A percentile compares a stretch with the other conserved stretches of the same genome.
Conservation (phyloP, 2,888 invertebrate species). For the Pomacea canaliculata region DNA sequence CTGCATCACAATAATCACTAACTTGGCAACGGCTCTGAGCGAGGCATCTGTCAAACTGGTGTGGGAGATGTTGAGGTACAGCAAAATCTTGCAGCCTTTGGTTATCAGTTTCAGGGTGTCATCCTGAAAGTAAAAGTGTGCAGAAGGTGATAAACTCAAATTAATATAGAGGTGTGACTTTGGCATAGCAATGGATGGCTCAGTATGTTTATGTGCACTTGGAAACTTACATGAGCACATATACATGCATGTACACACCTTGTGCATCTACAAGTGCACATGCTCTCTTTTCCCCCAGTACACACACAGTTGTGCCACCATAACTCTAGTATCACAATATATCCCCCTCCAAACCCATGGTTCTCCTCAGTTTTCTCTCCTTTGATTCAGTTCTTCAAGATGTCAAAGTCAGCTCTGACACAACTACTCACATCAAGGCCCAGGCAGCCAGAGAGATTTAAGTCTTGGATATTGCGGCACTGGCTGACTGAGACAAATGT, state of each 20-base stretch:
- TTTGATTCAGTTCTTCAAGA: too few species aligned
- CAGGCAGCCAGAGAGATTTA: conserved; percentile 68
- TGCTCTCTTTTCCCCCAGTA: too few species aligned
- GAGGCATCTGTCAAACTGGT: conserved; percentile 66
- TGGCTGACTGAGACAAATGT: conserved; percentile 64
- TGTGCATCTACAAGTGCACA: too few species aligned
- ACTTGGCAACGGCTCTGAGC: conserved; percentile 64
- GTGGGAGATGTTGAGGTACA: conserved; percentile 68
- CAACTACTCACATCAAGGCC: conserved; percentile 62
- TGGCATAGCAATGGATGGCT: background rate
- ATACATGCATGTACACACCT: background rate
- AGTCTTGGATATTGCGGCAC: conserved; percentile 69
- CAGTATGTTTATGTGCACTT: too few species aligned
- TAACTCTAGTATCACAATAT: too few species aligned
- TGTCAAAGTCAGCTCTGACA: too few species aligned
- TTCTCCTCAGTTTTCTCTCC: too few species aligned
- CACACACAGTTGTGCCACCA: too few species aligned
- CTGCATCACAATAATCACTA: conserved; percentile 33
- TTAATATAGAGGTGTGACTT: background rate
- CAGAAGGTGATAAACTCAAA: background rate
- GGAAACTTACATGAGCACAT: background rate
- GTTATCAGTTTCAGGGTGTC: conserved; percentile 62
- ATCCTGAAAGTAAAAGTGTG: conserved; percentile 52
- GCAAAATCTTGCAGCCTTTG: conserved; percentile 66
- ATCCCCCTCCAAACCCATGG: too few species aligned